Base-by-base conservation (phyloP, 2,113 vertebrate genomes). In the Aptenodytes patagonicus region DNA sequence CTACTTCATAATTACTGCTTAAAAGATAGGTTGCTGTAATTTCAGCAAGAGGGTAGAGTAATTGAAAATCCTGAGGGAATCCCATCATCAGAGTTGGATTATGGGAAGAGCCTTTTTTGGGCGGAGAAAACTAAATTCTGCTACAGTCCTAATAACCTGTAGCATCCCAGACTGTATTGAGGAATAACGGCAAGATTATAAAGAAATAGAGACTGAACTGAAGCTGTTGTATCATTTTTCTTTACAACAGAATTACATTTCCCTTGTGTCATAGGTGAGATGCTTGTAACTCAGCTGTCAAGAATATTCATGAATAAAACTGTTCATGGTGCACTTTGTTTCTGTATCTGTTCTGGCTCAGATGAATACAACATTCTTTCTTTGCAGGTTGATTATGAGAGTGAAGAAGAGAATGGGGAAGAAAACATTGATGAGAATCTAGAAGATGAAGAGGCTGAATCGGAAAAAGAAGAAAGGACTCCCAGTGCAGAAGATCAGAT, bases 381-480 rank as follows among this genome's bases (percentile, higher is more conserved):
- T 84, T 44, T 32, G 11, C 93, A 99, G 99, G 98, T 99, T 13
- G 99, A 99, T 97, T 99, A 99, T 66, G 99, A 99, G 71, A 99
- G 99, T 0, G 99, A 99, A 79, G 99, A 99, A 24, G 99, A 98
- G 21, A 98, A 95, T 2, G 44, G 24, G 8, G 97, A 97, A 34
- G 97, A 92, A 16, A 46, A 96, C 0, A 7, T 55, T 1, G 95
- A 96, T 0, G 97, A 98, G 44, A 96, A 89, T 10, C 19, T 44
- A 2, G 97, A 96, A 16, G 97, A 95, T 34, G 97, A 98, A 42
- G 98, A 77, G 21, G n/a, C 11, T 21, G 64, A 86, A 17, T 47
- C 18, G 1, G 86, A 91, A 16, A 94, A 93, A 9, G 88, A 46
- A 13, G 61, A 91, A 52, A 20, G 6, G 5, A 18, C 49, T 55